These are phyloP conservation scores for Beris morrisii DNA, from an alignment of 2,888 invertebrate species.

Conservation along the genomic window DNA sequence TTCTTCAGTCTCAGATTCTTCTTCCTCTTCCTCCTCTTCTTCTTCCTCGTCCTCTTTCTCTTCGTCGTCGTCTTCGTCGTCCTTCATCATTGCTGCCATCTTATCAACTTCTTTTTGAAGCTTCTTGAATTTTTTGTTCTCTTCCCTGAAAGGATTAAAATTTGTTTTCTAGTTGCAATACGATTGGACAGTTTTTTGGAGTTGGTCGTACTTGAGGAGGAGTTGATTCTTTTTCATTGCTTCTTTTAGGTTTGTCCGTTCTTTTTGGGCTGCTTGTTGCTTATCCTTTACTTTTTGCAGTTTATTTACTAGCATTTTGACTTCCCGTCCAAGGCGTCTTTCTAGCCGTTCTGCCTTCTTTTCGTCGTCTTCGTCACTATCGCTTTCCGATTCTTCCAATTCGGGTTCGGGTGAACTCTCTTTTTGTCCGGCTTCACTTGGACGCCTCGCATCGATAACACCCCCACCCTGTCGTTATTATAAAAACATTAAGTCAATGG, in stretches of 20 bases:
- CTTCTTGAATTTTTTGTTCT: slow-evolving; percentile 79
- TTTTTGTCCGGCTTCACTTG: slow-evolving; percentile 53
- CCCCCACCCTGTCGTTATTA: slow-evolving; percentile 8
- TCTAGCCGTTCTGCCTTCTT: slow-evolving; percentile 68
- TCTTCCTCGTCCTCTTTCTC: slow-evolving; percentile 60
- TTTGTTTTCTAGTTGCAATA: slow-evolving; percentile 28
- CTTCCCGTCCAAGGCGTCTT: slow-evolving; percentile 62
- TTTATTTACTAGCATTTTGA: slow-evolving; percentile 56
- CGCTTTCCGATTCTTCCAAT: slow-evolving; percentile 63
- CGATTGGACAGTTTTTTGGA: neutral
- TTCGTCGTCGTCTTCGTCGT: slow-evolving; percentile 70
- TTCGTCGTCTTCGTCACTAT: slow-evolving; percentile 69
- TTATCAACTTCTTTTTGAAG: slow-evolving; percentile 87
- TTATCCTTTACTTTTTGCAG: slow-evolving; percentile 64
- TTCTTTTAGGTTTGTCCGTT: slow-evolving; percentile 75
- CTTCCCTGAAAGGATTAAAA: slow-evolving; percentile 60
- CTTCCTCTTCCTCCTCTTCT: slow-evolving; percentile 59
- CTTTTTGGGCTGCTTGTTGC: slow-evolving; percentile 72
- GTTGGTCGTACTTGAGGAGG: slow-evolving; percentile 63
- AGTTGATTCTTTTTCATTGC: slow-evolving; percentile 80
- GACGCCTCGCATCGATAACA: slow-evolving; percentile 45
- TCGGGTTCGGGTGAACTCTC: slow-evolving; percentile 66
- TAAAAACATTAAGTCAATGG: neutral
- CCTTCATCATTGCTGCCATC: slow-evolving; percentile 86
- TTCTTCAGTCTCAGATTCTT: slow-evolving; percentile 52